Conservation (phyloP, 2,797 vertebrate genomes). For the Zonotrichia albicollis region DNA sequence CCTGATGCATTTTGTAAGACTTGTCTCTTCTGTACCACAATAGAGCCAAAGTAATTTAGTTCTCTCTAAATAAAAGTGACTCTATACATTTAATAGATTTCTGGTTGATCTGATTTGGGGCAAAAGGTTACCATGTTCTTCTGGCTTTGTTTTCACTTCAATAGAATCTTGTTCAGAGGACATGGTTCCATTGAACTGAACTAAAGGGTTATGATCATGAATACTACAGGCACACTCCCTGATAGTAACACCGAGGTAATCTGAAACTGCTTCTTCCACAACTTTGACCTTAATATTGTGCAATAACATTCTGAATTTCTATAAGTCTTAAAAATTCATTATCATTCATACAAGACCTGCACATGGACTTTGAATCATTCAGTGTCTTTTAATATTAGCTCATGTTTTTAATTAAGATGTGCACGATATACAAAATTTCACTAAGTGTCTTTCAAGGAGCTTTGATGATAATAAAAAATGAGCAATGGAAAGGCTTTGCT, state of each 20-base stretch:
- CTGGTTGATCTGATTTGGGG: not conserved
- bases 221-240: not conserved
- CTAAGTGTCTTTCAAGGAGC: slow-evolving; percentile 4
- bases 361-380: not conserved
- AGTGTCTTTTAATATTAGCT: slow-evolving; percentile 4
- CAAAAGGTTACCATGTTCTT: slow-evolving; percentile 21
- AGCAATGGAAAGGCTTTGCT: not conserved
- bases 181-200: not conserved
- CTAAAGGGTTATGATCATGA: not conserved
- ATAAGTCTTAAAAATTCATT: slow-evolving; percentile 8
- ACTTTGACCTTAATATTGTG: not conserved
- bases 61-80: not conserved
- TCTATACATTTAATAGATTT: not conserved
- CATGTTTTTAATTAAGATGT: slow-evolving; percentile 48
- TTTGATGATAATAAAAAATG: slow-evolving; percentile 41
- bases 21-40: not conserved
- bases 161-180: not conserved
- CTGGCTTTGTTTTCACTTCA: slow-evolving; percentile 4
- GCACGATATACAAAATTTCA: not conserved
- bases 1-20: not conserved
- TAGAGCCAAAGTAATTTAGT: not conserved
- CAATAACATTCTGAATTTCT: not conserved
- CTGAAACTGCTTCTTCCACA: not conserved
- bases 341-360: not conserved
- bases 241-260: not conserved